phyloP scores from a whole-genome alignment of 1,140 invertebrate species.

The Trachymyrmex septentrionalis region DNA sequence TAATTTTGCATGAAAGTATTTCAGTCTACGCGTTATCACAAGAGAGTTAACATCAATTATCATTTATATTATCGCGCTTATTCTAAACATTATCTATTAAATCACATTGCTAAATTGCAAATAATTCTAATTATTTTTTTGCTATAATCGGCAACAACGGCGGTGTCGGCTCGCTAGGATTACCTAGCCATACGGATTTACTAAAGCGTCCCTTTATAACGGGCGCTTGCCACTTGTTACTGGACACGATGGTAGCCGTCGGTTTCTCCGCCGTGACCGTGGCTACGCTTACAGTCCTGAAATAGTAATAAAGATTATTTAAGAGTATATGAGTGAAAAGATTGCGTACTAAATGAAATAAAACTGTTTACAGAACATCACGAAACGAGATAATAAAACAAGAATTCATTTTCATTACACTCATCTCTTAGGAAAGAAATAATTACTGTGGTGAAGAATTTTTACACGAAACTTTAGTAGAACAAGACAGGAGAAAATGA shows the following conservation, averaged over 20 bases:
- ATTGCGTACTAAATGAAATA: not conserved
- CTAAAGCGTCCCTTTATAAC: slow-evolving; percentile 84
- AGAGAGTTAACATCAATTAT: not conserved
- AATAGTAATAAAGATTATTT: slow-evolving; percentile 74
- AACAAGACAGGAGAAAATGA: slow-evolving; percentile 73
- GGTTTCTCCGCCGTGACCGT: slow-evolving; percentile 78
- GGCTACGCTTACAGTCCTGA: slow-evolving; percentile 78
- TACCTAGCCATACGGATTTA: slow-evolving; percentile 83
- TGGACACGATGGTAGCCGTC: slow-evolving; percentile 73
- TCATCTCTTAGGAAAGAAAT: not conserved
- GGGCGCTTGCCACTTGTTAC: slow-evolving; percentile 83
- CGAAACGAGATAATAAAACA: not conserved
- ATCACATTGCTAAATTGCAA: slow-evolving; percentile 14
- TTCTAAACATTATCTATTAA: slow-evolving; percentile 33
- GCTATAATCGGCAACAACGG: slow-evolving; percentile 76
- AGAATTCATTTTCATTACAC: not conserved
- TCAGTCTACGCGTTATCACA: slow-evolving; percentile 8
- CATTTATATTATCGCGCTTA: not conserved
- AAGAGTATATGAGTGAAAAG: not conserved
- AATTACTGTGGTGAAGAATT: not conserved
- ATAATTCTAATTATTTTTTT: slow-evolving; percentile 77
- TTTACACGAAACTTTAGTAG: slow-evolving; percentile 8
- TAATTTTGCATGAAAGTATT: not conserved
- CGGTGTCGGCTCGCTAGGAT: slow-evolving; percentile 79
- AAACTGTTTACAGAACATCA: not conserved